Conservation (phyloP, 35 echinoderm and acorn worm genomes). For the Heliocidaris erythrogramma region DNA sequence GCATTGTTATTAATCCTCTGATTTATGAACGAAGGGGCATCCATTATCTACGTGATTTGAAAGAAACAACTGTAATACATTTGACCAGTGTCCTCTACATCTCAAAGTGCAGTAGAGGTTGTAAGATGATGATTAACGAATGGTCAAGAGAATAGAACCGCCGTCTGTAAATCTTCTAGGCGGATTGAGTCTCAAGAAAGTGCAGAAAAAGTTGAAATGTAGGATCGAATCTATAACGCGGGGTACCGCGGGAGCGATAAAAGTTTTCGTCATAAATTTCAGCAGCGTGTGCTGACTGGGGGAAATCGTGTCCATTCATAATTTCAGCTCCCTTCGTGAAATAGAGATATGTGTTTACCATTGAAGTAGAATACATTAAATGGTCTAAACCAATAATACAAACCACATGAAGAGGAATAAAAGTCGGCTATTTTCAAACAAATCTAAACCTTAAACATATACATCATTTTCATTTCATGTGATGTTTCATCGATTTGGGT, state of each 20-base stretch:
- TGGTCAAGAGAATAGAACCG: not conserved
- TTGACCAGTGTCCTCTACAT: not conserved
- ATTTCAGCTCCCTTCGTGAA: not conserved
- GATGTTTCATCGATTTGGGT: no score
- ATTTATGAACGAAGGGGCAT: not conserved
- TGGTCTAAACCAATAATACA: no score
- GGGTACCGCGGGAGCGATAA: not conserved
- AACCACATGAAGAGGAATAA: no score
- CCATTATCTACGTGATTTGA: not conserved
- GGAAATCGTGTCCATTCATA: not conserved
- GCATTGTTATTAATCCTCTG: not conserved
- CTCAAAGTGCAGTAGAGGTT: not conserved
- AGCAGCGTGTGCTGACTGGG: not conserved
- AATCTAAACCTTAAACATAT: no score
- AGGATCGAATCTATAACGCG: not conserved
- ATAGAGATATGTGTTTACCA: not conserved
- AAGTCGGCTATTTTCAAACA: no score
- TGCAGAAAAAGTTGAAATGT: constrained; percentile 9
- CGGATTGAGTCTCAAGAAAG: not conserved
- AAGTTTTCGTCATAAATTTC: not conserved
- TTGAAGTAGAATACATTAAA: no score
- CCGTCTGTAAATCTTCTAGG: not conserved
- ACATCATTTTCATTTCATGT: no score
- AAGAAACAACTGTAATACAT: not conserved
- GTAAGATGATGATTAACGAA: not conserved